Conservation (phyloP, 2,888 invertebrate species). For the Stramonita haemastoma region DNA sequence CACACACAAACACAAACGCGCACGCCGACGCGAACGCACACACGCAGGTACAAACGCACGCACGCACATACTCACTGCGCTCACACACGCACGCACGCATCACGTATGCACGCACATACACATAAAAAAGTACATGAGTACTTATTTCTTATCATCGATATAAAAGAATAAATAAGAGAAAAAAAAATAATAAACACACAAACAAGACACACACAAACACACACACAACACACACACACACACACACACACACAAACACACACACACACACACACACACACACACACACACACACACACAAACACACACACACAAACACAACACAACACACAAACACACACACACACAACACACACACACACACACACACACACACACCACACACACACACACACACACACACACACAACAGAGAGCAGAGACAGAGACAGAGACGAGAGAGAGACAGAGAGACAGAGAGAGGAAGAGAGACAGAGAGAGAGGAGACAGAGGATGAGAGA, state of each 20-base stretch:
- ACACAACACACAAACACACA: not conserved
- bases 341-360: constrained; percentile 4
- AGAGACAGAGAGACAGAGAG: no score
- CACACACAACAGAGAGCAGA: not conserved
- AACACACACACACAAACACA: not conserved
- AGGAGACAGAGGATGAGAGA: no score
- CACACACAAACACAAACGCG: not conserved
- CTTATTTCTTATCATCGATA: no score
- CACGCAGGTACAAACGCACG: not conserved
- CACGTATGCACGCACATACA: not conserved
- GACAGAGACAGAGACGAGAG: not conserved
- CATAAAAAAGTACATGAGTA: not conserved
- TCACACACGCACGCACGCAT: not conserved
- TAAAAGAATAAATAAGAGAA: no score
- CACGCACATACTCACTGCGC: not conserved
- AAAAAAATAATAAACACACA: no score
- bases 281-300: not conserved
- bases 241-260: no score
- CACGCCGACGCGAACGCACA: not conserved
- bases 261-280: no score
- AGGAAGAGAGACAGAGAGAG: no score
- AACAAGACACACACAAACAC: no score
- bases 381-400: constrained; percentile 17
- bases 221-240: no score
- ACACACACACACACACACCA: constrained; percentile 10